phyloP scores from a whole-genome alignment of 1,140 invertebrate genomes.

The Diploscapter pachys region DNA sequence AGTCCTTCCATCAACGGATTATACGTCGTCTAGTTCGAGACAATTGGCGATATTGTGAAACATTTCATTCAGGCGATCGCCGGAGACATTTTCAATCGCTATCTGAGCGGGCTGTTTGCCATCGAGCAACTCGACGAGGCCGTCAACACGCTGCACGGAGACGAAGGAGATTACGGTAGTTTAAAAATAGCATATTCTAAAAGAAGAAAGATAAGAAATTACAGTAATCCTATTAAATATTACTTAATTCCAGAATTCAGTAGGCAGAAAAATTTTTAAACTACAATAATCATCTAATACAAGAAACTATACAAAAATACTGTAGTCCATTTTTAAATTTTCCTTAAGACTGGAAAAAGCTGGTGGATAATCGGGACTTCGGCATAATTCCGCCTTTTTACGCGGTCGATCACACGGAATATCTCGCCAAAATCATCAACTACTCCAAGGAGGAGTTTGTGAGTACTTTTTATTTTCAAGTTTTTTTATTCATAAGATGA shows the following conservation, averaged over 20 bases:
- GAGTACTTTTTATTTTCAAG: too few relatives aligned
- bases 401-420: too few relatives aligned
- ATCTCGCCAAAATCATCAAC: too few relatives aligned
- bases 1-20: too few relatives aligned
- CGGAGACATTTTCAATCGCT: conserved; percentile 11
- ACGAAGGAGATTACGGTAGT: conserved; percentile 5
- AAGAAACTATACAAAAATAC: too few relatives aligned
- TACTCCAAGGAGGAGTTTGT: too few relatives aligned
- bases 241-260: too few relatives aligned
- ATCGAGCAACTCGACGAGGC: conserved; percentile 11
- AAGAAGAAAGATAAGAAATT: background rate
- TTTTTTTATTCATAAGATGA: too few relatives aligned
- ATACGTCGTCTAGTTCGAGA: too few relatives aligned
- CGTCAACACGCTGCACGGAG: conserved; percentile 6
- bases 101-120: conserved; percentile 8
- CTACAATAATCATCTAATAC: too few relatives aligned
- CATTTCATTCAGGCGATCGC: conserved; percentile 13
- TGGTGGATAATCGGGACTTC: conserved; percentile 12
- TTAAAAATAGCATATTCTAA: background rate
- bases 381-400: background rate
- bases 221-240: background rate
- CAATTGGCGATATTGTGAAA: too few relatives aligned
- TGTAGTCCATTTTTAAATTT: background rate
- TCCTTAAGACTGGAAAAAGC: conserved; percentile 11
- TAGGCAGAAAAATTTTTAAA: too few relatives aligned